These are phyloP conservation scores for Pelochelys cantorii DNA, from an alignment of 2,797 vertebrate species.

Conservation along the genomic window DNA sequence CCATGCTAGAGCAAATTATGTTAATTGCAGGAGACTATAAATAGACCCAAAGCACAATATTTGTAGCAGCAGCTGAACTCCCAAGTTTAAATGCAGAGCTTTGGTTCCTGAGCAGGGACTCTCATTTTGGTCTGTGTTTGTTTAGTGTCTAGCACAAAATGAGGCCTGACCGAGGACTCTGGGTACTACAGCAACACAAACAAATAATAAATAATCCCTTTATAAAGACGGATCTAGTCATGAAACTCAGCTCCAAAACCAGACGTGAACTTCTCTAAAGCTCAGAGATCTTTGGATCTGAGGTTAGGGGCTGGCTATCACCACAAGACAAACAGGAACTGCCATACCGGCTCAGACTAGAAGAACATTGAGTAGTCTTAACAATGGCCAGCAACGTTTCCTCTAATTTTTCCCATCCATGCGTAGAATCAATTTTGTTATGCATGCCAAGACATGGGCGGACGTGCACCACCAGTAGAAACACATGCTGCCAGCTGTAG, in stretches of 20 bases:
- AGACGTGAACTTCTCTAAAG: not conserved
- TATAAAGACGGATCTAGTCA: not conserved
- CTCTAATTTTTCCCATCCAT: too few relatives aligned
- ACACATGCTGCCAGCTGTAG: too few relatives aligned
- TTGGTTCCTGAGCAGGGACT: not conserved
- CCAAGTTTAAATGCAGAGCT: not conserved
- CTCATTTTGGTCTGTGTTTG: not conserved
- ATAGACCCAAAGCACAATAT: not conserved
- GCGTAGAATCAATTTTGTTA: too few relatives aligned
- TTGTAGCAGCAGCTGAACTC: not conserved
- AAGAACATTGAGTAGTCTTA: not conserved
- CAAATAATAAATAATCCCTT: not conserved
- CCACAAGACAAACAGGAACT: not conserved
- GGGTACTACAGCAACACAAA: not conserved
- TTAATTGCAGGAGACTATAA: slow-evolving; percentile 19
- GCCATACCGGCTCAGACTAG: not conserved
- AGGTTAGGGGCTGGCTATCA: not conserved
- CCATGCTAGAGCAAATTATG: not conserved
- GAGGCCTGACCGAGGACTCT: not conserved
- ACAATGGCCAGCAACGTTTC: too few relatives aligned
- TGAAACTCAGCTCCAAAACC: not conserved
- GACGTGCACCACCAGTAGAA: too few relatives aligned
- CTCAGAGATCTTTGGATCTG: not conserved
- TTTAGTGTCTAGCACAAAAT: not conserved
- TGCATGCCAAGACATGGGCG: too few relatives aligned